Percentiles rank a stretch among this genome's conserved stretches.
Evolutionary conservation across 2,888 invertebrate genomes (phyloP).

Genomic region (Drosophila rellima): DNA sequence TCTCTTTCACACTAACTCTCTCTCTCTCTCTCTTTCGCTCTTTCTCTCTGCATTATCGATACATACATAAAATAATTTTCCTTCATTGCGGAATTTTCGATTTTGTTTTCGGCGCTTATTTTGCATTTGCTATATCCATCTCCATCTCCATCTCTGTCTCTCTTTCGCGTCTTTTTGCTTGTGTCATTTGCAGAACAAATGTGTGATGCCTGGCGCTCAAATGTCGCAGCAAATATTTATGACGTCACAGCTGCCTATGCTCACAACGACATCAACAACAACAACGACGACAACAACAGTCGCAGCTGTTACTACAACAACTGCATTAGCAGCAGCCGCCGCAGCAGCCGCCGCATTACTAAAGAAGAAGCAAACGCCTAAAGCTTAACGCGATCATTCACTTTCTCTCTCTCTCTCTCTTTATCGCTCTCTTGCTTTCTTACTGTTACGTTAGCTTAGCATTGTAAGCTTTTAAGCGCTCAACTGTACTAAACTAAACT

Average conservation of each 20-base stretch:
- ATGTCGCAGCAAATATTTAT: conserved; percentile 83
- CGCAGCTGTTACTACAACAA: conserved; percentile 24
- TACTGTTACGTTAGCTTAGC: conserved; percentile 12
- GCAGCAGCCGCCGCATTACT: conserved; percentile 21
- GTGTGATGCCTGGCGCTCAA: conserved; percentile 84
- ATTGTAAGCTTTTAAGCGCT: conserved; percentile 45
- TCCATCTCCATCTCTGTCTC: not conserved
- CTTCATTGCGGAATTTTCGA: conserved; percentile 1
- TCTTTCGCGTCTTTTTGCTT: conserved; percentile 49
- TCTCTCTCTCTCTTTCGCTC: not conserved
- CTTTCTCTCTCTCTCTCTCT: too few relatives aligned
- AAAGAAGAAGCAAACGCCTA: conserved; percentile 42
- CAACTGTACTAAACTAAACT: conserved; percentile 46
- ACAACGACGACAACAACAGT: conserved; percentile 22
- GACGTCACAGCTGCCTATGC: conserved; percentile 75
- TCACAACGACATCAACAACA: conserved; percentile 24
- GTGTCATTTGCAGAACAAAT: conserved; percentile 84
- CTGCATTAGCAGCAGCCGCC: conserved; percentile 28
- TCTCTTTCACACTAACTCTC: conserved; percentile 1
- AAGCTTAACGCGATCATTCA: conserved; percentile 46
- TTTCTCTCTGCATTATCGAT: not conserved
- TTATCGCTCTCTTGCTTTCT: conserved; percentile 3
- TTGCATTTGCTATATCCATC: not conserved
- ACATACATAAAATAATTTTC: conserved; percentile 3
- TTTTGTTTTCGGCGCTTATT: conserved; percentile 9